phyloP scores from a whole-genome alignment of 1,140 invertebrate genomes.

The Vanessa tameamea region DNA sequence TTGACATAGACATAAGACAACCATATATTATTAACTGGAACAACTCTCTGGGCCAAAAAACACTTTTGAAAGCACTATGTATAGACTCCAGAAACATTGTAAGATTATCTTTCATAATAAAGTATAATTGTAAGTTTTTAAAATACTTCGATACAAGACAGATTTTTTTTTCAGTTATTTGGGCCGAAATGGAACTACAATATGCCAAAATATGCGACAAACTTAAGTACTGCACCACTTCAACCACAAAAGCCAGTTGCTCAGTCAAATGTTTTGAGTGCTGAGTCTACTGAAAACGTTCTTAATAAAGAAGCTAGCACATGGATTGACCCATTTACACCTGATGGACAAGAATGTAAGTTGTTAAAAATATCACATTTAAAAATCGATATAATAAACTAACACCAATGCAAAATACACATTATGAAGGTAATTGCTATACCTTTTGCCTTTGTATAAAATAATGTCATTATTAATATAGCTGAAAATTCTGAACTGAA shows the following conservation, averaged over 20 bases:
- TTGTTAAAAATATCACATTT: conserved; percentile 30
- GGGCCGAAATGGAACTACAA: conserved; percentile 88
- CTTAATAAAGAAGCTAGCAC: conserved; percentile 48
- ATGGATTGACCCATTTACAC: conserved; percentile 64
- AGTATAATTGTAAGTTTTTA: not conserved
- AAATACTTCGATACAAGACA: not conserved
- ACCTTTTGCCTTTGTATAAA: not conserved
- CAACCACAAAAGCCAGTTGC: conserved; percentile 85
- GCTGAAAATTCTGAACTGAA: not conserved
- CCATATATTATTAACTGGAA: conserved; percentile 87
- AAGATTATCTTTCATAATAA: conserved; percentile 73
- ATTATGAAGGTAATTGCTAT: not conserved
- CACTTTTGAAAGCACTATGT: conserved; percentile 85
- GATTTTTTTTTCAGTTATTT: conserved; percentile 83
- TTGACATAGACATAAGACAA: conserved; percentile 85
- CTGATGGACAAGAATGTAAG: conserved; percentile 78
- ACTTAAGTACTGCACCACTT: conserved; percentile 86
- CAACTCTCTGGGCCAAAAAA: conserved; percentile 85
- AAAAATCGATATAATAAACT: conserved; percentile 10
- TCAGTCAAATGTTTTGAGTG: conserved; percentile 36
- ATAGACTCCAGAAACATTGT: conserved; percentile 92
- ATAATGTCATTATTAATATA: not conserved
- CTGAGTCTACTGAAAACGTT: conserved; percentile 52
- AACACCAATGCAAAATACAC: conserved; percentile 14
- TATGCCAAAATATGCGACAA: conserved; percentile 90